phyloP scores from a whole-genome alignment of 37 sponge, comb jelly and placozoan species.

The Dysidea cf. avara region DNA sequence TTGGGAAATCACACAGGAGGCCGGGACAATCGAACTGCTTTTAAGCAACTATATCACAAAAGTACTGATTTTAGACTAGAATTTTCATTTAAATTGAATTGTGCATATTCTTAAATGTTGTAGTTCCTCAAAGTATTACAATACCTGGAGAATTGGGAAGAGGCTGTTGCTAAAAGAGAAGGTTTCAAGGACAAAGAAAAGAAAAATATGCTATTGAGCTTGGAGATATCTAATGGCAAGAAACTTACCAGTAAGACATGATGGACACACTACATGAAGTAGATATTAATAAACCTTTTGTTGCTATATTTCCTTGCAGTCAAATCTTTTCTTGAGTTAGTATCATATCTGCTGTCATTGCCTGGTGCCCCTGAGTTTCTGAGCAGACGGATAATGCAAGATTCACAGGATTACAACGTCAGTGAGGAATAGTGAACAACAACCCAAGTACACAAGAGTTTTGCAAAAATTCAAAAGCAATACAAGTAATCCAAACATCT shows the following conservation, averaged over 20 bases:
- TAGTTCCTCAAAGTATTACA: no score
- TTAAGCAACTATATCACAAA: no score
- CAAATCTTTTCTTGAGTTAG: constrained; percentile 18
- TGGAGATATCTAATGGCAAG: constrained; percentile 24
- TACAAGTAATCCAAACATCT: constrained; percentile 28
- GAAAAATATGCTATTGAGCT: constrained; percentile 29
- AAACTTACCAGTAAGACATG: constrained; percentile 36
- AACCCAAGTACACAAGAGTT: constrained; percentile 52
- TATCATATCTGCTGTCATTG: constrained; percentile 3
- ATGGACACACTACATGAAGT: no score
- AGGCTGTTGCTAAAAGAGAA: neutral
- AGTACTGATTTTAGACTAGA: no score
- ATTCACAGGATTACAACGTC: constrained; percentile 46
- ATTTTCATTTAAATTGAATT: no score
- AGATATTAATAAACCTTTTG: no score
- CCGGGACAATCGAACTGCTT: no score
- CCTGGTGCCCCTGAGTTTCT: no score
- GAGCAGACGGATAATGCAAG: no score
- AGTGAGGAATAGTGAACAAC: constrained; percentile 28
- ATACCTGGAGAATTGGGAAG: constrained; percentile 47
- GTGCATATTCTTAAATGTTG: no score
- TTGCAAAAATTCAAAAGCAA: constrained; percentile 42
- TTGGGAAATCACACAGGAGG: no score
- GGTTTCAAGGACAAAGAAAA: constrained; percentile 7
- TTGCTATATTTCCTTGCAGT: constrained; percentile 2